Evolutionary conservation across 2,888 invertebrate genomes (phyloP), one percentile per base, ranked within the genome.

Genomic region (Aphrophora alni): DNA sequence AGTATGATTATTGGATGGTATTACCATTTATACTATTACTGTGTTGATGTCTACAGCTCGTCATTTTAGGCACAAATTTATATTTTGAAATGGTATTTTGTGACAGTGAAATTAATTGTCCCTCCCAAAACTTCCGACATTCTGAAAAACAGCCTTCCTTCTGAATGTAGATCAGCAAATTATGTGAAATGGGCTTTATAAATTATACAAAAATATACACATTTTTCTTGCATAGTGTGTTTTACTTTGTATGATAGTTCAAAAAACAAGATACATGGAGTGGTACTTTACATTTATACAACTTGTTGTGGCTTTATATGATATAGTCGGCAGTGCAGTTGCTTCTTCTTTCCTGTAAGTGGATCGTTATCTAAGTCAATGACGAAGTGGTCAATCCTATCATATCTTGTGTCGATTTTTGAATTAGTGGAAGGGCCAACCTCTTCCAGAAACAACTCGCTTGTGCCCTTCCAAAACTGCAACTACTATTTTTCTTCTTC

Each of bases 231-330:
- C 33, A 10, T 38, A 74, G 38, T 33, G 27, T 33, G 28, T n/a
- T 27, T 33, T 33, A 33, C 33, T 33, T 74, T 33, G 74, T 74
- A 38, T 74, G 74, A 21, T n/a, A 74, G 25, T 74, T 28, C 1
- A 74, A 28, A 74, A 74, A 74, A 38, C 74, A 74, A 33, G 74
- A 74, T 10, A 75, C 75, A 24, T 75, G 75, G 14, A 75, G 59
- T 44, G 75, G 44, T 28, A 25, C 51, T 25, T 75, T n/a, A 33
- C 33, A 33, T 75, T 75, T 12, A 75, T n/a, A 75, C 75, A 75
- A 12, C 33, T 38, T 25, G 44, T 75, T 25, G 59, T 75, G 21
- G 44, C 75, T 75, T 75, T 59, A 44, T 75, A 75, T 75, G 59
- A 21, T 44, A 75, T n/a, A 51, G n/a, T 51, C 75, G 21, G 59